Conservation (phyloP, 2,888 invertebrate genomes). For the Catocala nupta region DNA sequence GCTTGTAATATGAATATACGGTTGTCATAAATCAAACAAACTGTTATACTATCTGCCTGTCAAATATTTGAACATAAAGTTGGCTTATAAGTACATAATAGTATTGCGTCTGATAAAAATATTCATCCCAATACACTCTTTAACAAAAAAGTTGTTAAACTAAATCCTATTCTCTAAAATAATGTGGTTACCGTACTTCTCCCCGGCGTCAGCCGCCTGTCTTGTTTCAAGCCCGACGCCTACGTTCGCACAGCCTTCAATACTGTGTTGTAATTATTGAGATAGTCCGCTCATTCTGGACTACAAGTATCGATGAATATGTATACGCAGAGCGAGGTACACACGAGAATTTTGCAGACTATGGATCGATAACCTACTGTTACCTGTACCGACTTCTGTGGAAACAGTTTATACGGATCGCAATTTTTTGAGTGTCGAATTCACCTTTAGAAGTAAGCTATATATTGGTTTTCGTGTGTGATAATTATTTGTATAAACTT, state of each 20-base stretch:
- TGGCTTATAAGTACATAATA: no score
- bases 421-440: no score
- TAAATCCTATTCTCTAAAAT: background rate
- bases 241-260: conserved; percentile 29
- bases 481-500: no score
- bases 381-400: background rate
- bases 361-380: background rate
- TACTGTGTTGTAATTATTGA: conserved; percentile 49
- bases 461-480: no score
- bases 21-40: no score
- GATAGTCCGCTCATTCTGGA: conserved; percentile 42
- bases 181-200: conserved; percentile 1
- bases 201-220: conserved; percentile 9
- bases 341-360: background rate
- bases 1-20: no score
- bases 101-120: background rate
- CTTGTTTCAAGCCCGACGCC: conserved; percentile 41
- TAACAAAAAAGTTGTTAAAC: background rate
- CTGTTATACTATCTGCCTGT: no score
- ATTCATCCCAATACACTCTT: no score
- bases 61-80: no score
- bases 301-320: conserved; percentile 32
- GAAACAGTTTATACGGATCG: no score
- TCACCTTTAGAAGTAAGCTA: no score
- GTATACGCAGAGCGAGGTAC: conserved; percentile 1